phyloP scores from a whole-genome alignment of 2,113 vertebrate species.

The Centropus bengalensis region DNA sequence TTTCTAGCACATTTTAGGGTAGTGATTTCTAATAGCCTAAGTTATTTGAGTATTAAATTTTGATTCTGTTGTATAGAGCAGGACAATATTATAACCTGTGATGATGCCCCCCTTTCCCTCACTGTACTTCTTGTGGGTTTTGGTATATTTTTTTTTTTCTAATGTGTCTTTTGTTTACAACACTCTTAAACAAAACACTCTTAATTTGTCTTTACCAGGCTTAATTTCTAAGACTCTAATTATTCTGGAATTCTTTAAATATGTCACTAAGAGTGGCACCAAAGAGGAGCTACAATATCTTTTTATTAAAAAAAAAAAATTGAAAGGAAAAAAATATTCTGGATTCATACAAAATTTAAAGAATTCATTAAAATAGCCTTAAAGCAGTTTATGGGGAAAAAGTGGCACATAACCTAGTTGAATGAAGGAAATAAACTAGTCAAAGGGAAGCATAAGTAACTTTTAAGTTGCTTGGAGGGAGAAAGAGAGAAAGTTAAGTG shows the following conservation, averaged over 20 bases:
- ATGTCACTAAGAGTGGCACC: background rate
- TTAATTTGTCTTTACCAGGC: background rate
- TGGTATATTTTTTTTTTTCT: background rate
- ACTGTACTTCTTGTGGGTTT: background rate
- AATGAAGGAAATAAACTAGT: background rate
- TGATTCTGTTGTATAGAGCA: background rate
- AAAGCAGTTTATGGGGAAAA: background rate
- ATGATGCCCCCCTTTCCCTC: background rate
- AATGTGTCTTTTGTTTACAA: background rate
- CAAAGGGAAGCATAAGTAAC: background rate
- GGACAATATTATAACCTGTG: background rate
- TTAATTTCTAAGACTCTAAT: background rate
- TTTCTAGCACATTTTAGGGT: background rate
- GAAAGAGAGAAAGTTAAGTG: background rate
- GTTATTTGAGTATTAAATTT: background rate
- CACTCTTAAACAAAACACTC: background rate
- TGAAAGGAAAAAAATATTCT: background rate
- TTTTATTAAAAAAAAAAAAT: background rate
- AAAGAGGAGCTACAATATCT: background rate
- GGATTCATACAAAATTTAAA: background rate
- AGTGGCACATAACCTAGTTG: background rate
- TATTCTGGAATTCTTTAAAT: background rate
- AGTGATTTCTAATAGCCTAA: background rate
- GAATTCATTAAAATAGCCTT: background rate
- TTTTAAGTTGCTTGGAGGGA: background rate